Base-by-base conservation (phyloP, 2,797 vertebrate species). In the Crocidura indochinensis region DNA sequence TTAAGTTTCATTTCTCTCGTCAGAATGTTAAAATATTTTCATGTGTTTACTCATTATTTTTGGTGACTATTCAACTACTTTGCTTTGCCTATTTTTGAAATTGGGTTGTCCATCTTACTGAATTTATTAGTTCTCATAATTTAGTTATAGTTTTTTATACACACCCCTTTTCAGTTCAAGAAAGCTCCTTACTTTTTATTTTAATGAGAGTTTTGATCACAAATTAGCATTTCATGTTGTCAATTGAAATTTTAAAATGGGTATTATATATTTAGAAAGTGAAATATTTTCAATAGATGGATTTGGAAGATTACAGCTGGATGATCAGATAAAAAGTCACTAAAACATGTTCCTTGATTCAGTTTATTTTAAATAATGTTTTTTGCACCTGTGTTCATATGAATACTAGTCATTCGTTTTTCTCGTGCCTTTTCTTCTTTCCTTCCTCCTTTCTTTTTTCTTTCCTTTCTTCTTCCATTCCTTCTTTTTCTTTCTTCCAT, bases 111-210 rank as follows among this genome's bases (percentile, higher is more conserved):
- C 69, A 5, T 62, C 14, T 71, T 68, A 20, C 68, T 85, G 51
- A 73, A 80, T 90, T 56, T 62, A 93, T 90, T 81, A 76, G 14
- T 76, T 64, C 2, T 81, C 76, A 49, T 65, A 81, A 17, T 90
- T 77, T 69, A 65, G 19, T 27, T 64, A 12, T 22, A 83, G 56
- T 10, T 44, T 68, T 83, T 83, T 72, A 78, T 11, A 44, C 64
- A 60, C 77, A 72, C 10, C 0, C 4, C 53, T 85, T 65, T 56
- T 17, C 56, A 83, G 56, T 67, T 2, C 29, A 38, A 93, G n/a
- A 56, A 83, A 26, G 24, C 82, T 64, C 15, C 31, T 60, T 77
- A 68, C 56, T 64, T 73, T 88, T 22, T 75, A 24, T 88, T 84
- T 78, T 10, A 14, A 84, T 69, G 79, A 79, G 80, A 62, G 46